Evolutionary conservation across 53 echinoderm and acorn worm genomes (phyloP), one percentile per base, ranked within the genome.

Genomic region (Glandiceps talaboti): DNA sequence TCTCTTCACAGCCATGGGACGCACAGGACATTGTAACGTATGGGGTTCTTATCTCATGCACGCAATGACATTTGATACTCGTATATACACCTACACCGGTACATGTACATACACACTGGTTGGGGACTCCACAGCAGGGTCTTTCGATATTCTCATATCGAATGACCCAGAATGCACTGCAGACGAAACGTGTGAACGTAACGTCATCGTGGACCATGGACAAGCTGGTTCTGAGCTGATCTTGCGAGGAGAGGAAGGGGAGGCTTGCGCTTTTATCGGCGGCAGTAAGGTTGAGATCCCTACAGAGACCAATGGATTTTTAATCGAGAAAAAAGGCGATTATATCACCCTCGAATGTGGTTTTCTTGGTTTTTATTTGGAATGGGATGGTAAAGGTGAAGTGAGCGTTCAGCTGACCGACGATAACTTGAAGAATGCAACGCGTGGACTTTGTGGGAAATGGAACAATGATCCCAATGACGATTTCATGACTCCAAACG

Each of bases 381-480:
- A 86, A 25, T 93, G 86, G 31, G 89, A 93, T 31, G 90, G 90
- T 0, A 26, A 79, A 14, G 90, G 90, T 79, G 73, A 32, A 26
- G 81, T 93, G 20, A 88, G 84, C 12, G 81, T 93, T 14, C 83
- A 82, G 80, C n/a, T 86, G 74, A 93, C 88, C 0, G 82, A 85
- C 0, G 80, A 86, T 26, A 81, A 79, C 1, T 79, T 93, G 31
- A 73, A 72, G 25, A 82, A 33, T 0, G 79, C 86, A 73, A 93
- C 90, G 0, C 90, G 90, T 32, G 94, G 94, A 33, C 82, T 93
- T 26, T 93, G 94, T 74, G 94, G 94, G 27, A 86, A 85, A 29
- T 88, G 81, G 74, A 88, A 93, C 30, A 82, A 82, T 28, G 82
- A 90, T 78, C 84, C 86, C 0, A 45, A 30, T 14, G 88, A 93